Conservation (phyloP, 2,797 vertebrate genomes). For the Malacoraja senta region DNA sequence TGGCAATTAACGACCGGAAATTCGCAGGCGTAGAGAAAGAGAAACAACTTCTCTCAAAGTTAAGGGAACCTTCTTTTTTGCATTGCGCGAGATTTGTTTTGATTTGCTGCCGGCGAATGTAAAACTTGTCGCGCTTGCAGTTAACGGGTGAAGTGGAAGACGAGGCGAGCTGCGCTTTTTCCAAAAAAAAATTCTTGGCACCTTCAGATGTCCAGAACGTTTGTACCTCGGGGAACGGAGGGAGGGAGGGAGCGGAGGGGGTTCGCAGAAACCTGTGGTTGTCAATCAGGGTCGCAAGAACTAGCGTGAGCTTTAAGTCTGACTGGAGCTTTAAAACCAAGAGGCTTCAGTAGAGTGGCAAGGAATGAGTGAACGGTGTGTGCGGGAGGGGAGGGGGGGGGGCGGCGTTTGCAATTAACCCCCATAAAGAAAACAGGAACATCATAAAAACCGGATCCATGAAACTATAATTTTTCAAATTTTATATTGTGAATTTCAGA, state of each 20-base stretch:
- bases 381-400: not conserved
- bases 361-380: not conserved
- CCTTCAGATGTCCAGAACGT: conserved; percentile 48
- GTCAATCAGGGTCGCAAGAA: conserved; percentile 42
- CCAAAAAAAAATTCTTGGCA: not conserved
- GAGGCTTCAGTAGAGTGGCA: not conserved
- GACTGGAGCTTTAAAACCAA: conserved; percentile 37
- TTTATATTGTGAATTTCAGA: not conserved
- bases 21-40: conserved; percentile 32
- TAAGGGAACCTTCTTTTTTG: not conserved
- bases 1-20: conserved; percentile 37
- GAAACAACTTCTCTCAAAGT: conserved; percentile 23
- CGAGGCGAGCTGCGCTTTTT: not conserved
- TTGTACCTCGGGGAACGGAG: conserved; percentile 43
- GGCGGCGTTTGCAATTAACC: not conserved
- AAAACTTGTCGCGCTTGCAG: not conserved
- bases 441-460: not conserved
- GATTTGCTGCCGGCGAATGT: not conserved
- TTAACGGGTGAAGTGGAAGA: not conserved
- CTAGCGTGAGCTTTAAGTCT: not conserved
- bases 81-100: not conserved
- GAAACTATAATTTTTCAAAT: not conserved
- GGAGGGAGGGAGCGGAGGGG: not conserved
- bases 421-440: conserved; percentile 11
- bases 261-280: conserved; percentile 48